A percentile compares a stretch with the other conserved stretches of the same genome.
Evolutionary conservation across 2,888 invertebrate genomes (phyloP).

Genomic region (Epirrita christyi): DNA sequence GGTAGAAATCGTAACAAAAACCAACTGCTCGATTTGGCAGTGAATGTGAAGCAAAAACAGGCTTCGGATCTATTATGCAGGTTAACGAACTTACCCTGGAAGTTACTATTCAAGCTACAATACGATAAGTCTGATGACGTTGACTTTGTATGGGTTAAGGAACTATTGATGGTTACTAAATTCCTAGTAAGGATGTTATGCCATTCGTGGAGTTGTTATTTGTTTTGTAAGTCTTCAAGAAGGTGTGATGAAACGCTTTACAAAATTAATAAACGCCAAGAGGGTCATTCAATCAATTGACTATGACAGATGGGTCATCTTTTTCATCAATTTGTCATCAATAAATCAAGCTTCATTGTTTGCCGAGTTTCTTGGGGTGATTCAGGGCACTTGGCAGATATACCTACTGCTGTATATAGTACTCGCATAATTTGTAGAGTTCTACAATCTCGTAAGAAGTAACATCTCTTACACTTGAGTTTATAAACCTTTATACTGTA

Average conservation of each 20-base stretch:
- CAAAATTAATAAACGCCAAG: constrained; percentile 10
- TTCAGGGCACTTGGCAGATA: too few relatives aligned
- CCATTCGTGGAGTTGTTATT: constrained; percentile 8
- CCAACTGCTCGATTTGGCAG: constrained; percentile 25
- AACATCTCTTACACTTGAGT: too few relatives aligned
- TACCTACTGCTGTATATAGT: too few relatives aligned
- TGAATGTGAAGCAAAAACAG: constrained; percentile 37
- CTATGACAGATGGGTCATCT: constrained; percentile 1
- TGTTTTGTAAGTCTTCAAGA: background rate
- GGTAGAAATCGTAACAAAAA: constrained; percentile 5
- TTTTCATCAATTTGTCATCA: constrained; percentile 17
- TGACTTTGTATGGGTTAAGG: constrained; percentile 35
- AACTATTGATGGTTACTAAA: constrained; percentile 36
- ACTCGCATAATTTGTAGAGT: too few relatives aligned
- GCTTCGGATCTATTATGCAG: constrained; percentile 36
- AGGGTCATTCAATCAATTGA: constrained; percentile 9
- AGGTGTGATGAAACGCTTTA: background rate
- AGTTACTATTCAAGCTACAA: constrained; percentile 32
- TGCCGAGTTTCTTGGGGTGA: background rate
- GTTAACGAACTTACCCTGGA: constrained; percentile 41
- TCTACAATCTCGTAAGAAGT: too few relatives aligned
- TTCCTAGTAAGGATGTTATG: constrained; percentile 26
- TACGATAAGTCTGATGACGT: constrained; percentile 34
- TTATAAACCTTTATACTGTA: too few relatives aligned
- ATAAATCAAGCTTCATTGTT: constrained; percentile 14